Percentiles rank a stretch among this genome's conserved stretches.
Conservation (phyloP, 1,140 invertebrate species). For the Brachionus angularis region DNA sequence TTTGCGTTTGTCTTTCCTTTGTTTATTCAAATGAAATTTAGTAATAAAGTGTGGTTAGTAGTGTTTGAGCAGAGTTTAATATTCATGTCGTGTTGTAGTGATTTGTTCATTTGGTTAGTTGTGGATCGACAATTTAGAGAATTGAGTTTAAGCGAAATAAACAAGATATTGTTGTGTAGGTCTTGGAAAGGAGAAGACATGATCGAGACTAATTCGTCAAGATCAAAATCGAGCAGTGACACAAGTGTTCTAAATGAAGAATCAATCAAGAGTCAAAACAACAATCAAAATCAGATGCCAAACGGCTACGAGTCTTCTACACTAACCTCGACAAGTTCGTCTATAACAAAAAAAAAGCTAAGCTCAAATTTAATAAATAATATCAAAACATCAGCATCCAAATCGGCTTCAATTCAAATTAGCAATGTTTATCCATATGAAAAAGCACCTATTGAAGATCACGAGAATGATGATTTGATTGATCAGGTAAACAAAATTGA, state of each 20-base stretch:
- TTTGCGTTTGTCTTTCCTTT: conserved; percentile 39
- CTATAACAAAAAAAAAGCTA: background rate
- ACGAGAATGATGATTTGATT: background rate
- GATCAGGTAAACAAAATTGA: too few relatives aligned
- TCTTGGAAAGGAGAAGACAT: background rate
- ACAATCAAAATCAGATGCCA: background rate
- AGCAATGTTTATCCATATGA: background rate
- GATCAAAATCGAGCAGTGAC: conserved; percentile 3
- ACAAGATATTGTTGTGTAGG: background rate
- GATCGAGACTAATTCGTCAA: background rate
- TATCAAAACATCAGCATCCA: conserved; percentile 27
- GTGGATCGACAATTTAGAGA: background rate
- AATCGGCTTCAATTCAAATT: background rate
- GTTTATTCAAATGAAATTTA: conserved; percentile 42
- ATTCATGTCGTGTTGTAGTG: background rate
- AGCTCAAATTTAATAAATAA: background rate
- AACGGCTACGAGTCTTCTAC: conserved; percentile 33
- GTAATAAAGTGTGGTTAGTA: conserved; percentile 2
- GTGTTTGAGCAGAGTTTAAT: conserved; percentile 26
- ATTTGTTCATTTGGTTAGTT: conserved; percentile 25
- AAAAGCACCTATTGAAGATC: too few relatives aligned
- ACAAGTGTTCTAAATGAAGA: conserved; percentile 21
- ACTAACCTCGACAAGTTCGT: background rate
- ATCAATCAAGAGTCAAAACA: too few relatives aligned
- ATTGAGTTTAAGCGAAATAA: background rate